phyloP scores from a whole-genome alignment of 2,888 invertebrate species.

The Cataglyphis livida region DNA sequence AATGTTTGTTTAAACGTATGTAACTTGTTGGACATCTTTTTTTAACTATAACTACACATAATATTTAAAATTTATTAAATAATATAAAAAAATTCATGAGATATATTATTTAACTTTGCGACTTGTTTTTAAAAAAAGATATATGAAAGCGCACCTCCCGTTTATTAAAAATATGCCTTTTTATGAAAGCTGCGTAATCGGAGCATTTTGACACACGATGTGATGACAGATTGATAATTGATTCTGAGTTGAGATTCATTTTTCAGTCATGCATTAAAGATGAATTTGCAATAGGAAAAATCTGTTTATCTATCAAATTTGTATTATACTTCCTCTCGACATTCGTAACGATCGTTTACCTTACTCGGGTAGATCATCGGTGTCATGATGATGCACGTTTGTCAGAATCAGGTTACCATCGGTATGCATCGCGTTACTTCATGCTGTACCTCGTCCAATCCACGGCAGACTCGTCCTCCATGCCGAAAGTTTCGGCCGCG shows the following conservation, averaged over 20 bases:
- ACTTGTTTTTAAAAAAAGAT: neutral
- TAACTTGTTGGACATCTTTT: constrained; percentile 4
- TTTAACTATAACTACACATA: neutral
- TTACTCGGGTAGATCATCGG: neutral
- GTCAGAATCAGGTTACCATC: constrained; percentile 35
- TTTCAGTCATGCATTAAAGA: neutral
- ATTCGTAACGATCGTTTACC: neutral
- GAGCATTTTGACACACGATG: neutral
- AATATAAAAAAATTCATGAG: neutral
- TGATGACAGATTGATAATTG: neutral
- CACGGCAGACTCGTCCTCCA: constrained; percentile 61
- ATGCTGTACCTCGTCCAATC: constrained; percentile 77
- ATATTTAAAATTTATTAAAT: neutral
- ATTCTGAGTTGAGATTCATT: neutral
- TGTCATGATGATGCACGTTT: neutral
- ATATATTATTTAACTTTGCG: neutral
- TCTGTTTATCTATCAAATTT: neutral
- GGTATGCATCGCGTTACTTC: constrained; percentile 70
- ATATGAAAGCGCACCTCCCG: neutral
- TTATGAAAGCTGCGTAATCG: neutral
- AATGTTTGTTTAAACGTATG: constrained; percentile 17
- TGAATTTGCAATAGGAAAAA: neutral
- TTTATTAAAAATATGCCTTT: neutral
- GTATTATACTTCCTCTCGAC: neutral
- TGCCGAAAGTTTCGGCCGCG: constrained; percentile 51